A percentile compares a stretch with the other conserved stretches of the same genome.
phyloP scores from a whole-genome alignment of 2,888 invertebrate species.

The Lutraria lutraria region DNA sequence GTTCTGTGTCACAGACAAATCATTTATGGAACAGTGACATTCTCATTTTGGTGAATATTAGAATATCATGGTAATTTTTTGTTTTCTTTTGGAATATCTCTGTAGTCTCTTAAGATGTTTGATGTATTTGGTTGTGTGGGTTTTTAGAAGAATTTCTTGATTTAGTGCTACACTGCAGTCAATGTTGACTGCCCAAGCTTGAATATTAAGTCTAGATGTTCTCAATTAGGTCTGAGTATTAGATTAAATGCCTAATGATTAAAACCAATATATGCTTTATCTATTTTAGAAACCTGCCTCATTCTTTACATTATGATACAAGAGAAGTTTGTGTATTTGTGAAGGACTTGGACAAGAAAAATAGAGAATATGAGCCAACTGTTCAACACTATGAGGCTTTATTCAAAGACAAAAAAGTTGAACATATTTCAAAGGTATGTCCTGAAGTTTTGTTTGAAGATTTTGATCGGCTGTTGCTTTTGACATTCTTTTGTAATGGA shows the following conservation, averaged over 20 bases:
- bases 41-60: too few relatives aligned
- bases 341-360: conserved; percentile 92
- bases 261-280: not conserved
- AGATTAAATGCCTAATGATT: not conserved
- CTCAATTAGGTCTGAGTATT: too few relatives aligned
- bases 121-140: too few relatives aligned
- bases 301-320: conserved; percentile 88
- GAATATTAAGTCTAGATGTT: too few relatives aligned
- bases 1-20: too few relatives aligned
- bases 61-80: too few relatives aligned
- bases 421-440: conserved; percentile 85
- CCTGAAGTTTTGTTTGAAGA: not conserved
- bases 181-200: too few relatives aligned
- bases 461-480: not conserved
- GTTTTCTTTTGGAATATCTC: too few relatives aligned
- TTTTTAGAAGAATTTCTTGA: too few relatives aligned
- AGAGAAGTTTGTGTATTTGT: conserved; percentile 93
- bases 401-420: conserved; percentile 89
- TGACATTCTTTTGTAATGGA: not conserved
- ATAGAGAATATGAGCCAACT: conserved; percentile 92
- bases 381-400: conserved; percentile 92
- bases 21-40: too few relatives aligned
- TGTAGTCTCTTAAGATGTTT: too few relatives aligned
- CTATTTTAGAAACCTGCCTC: conserved; percentile 78
- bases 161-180: too few relatives aligned